A percentile compares a stretch with the other conserved stretches of the same genome.
Evolutionary conservation across 1,140 invertebrate genomes (phyloP).

Genomic region (Platyscapa corneri): DNA sequence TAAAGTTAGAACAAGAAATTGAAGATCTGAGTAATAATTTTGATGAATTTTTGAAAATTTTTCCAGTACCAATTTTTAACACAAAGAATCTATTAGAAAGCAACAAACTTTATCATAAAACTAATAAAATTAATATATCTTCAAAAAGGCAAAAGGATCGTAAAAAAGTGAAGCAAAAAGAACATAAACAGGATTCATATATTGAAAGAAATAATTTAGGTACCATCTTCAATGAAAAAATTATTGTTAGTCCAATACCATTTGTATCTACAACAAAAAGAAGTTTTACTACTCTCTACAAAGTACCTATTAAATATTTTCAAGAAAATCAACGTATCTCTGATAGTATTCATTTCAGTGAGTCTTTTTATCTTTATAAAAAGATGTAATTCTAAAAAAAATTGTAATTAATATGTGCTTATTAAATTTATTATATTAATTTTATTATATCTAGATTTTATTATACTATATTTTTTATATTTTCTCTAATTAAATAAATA

Average conservation of each 20-base stretch:
- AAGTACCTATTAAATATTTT: slow-evolving; percentile 65
- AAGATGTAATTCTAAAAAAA: neutral
- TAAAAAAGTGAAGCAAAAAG: slow-evolving; percentile 35
- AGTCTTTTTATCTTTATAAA: neutral
- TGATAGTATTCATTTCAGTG: neutral
- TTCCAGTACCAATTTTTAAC: slow-evolving; percentile 59
- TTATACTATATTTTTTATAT: too few species aligned
- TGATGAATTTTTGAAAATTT: slow-evolving; percentile 61
- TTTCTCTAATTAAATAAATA: too few species aligned
- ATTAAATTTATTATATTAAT: too few species aligned
- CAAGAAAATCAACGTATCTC: slow-evolving; percentile 7
- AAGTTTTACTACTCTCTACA: slow-evolving; percentile 70
- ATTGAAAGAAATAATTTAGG: slow-evolving; percentile 64
- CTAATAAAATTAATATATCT: slow-evolving; percentile 22
- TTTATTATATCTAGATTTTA: too few species aligned
- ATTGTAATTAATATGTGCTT: too few species aligned
- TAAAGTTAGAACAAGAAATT: slow-evolving; percentile 51
- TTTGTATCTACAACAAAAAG: slow-evolving; percentile 67
- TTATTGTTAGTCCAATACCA: slow-evolving; percentile 71
- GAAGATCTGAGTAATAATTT: slow-evolving; percentile 58
- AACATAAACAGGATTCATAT: slow-evolving; percentile 37
- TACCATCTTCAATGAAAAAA: slow-evolving; percentile 70
- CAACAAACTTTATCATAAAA: slow-evolving; percentile 49
- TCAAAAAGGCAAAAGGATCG: neutral
- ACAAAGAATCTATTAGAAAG: slow-evolving; percentile 57